Percentiles rank a stretch among this genome's conserved stretches.
phyloP scores from a whole-genome alignment of 2,113 vertebrate genomes.

The Chaetodon auriga region DNA sequence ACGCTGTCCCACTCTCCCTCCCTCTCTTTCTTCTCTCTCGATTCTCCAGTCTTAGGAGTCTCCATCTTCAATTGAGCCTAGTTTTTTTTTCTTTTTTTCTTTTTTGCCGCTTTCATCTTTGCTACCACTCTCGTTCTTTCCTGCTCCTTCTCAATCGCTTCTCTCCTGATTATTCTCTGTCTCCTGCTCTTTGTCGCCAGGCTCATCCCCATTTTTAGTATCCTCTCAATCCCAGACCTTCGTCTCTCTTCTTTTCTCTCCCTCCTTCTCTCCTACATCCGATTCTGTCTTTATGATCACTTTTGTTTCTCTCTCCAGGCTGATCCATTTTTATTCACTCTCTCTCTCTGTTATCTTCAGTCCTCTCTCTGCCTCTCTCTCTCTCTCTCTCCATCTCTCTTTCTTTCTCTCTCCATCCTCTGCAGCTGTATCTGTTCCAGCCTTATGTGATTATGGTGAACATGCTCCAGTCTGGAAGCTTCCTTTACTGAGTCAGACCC shows the following conservation, averaged over 20 bases:
- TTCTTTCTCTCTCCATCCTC: constrained; percentile 8
- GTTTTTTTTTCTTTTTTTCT: constrained; percentile 13
- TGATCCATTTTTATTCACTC: constrained; percentile 49
- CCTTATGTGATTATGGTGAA: constrained; percentile 69
- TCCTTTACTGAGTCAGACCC: constrained; percentile 38
- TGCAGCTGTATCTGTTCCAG: constrained; percentile 68
- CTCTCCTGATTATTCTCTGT: constrained; percentile 54
- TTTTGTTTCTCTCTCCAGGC: constrained; percentile 51
- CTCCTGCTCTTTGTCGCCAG: constrained; percentile 48
- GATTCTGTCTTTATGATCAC: constrained; percentile 22
- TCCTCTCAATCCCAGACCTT: constrained; percentile 52
- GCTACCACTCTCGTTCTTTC: constrained; percentile 39
- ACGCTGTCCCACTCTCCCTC: constrained; percentile 3
- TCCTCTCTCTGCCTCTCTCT: neutral
- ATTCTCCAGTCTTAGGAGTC: constrained; percentile 38
- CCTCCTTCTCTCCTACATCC: constrained; percentile 22
- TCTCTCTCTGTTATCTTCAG: neutral
- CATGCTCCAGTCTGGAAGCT: constrained; percentile 57
- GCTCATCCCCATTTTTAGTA: constrained; percentile 56
- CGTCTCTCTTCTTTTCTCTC: constrained; percentile 8
- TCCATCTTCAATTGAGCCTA: constrained; percentile 55
- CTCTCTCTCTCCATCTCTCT: neutral
- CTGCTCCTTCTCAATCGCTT: constrained; percentile 18
- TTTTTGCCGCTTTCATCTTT: constrained; percentile 46
- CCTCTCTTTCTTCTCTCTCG: neutral